Percentiles rank a stretch among this genome's conserved stretches.
These are phyloP conservation scores for Mesodorylaimus sp. DNA, from an alignment of 2,888 invertebrate genomes.

Conservation along the genomic window DNA sequence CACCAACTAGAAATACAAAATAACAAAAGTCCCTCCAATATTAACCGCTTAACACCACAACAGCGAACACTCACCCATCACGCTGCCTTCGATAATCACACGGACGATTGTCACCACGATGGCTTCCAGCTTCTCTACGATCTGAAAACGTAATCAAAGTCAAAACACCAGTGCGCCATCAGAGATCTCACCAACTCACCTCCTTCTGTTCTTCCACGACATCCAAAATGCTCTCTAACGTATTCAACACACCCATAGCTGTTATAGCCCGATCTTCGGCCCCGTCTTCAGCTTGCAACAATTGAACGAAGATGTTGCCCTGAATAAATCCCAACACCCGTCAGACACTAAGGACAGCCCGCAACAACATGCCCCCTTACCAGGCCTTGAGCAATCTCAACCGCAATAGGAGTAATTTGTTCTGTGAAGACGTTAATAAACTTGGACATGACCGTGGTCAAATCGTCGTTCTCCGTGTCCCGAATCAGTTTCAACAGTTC, in stretches of 20 bases:
- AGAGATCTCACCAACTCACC: constrained; percentile 32
- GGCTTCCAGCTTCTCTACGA: constrained; percentile 70
- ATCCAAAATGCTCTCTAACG: constrained; percentile 77
- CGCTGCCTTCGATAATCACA: constrained; percentile 47
- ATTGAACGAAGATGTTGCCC: constrained; percentile 32
- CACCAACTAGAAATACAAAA: background rate
- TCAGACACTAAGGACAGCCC: background rate
- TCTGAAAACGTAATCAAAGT: constrained; percentile 39
- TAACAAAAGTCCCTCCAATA: constrained; percentile 1
- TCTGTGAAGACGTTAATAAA: constrained; percentile 25
- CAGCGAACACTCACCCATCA: constrained; percentile 46
- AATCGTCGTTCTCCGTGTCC: constrained; percentile 78
- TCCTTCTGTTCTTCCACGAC: constrained; percentile 55
- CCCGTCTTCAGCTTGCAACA: constrained; percentile 38
- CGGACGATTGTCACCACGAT: constrained; percentile 69
- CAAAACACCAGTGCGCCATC: background rate
- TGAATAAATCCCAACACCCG: constrained; percentile 12
- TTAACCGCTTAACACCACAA: background rate
- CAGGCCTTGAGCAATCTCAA: constrained; percentile 81
- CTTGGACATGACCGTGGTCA: constrained; percentile 80
- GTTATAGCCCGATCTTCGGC: constrained; percentile 89
- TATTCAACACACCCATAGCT: constrained; percentile 85
- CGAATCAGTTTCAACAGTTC: constrained; percentile 74
- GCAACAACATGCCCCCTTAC: constrained; percentile 24
- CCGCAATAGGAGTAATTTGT: constrained; percentile 47